Evolutionary conservation across 1,140 invertebrate genomes (phyloP).

Genomic region (Sitodiplosis mosellana): DNA sequence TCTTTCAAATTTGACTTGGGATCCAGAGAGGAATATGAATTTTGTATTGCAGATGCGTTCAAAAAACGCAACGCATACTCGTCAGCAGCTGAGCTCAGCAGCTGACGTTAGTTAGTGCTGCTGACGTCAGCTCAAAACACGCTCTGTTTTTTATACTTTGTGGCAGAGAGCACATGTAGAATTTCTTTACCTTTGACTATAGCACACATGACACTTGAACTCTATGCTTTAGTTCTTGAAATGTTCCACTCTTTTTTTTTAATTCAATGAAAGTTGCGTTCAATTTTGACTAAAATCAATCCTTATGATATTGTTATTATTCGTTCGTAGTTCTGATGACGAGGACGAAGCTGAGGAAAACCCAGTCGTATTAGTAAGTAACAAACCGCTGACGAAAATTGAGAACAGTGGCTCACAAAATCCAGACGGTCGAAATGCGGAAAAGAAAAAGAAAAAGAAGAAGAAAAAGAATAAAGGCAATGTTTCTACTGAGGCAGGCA

Average conservation of each 20-base stretch:
- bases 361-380: conserved; percentile 1
- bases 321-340: conserved; percentile 16
- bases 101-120: no score
- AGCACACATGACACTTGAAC: no score
- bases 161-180: neutral
- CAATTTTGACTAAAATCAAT: neutral
- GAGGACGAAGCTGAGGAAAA: conserved; percentile 7
- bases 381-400: conserved; percentile 9
- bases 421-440: conserved; percentile 14
- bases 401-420: conserved; percentile 10
- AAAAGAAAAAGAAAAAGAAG: conserved; percentile 14
- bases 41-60: no score
- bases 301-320: neutral
- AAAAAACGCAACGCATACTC: no score
- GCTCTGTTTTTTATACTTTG: no score
- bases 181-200: neutral
- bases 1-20: neutral
- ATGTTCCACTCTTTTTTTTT: neutral
- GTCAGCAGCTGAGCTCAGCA: no score
- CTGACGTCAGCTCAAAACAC: no score
- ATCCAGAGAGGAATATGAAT: neutral
- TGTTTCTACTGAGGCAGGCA: neutral
- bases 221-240: neutral
- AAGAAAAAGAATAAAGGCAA: conserved; percentile 5
- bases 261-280: neutral